These are phyloP conservation scores for Beris morrisii DNA, from an alignment of 2,888 invertebrate genomes.

Conservation along the genomic window DNA sequence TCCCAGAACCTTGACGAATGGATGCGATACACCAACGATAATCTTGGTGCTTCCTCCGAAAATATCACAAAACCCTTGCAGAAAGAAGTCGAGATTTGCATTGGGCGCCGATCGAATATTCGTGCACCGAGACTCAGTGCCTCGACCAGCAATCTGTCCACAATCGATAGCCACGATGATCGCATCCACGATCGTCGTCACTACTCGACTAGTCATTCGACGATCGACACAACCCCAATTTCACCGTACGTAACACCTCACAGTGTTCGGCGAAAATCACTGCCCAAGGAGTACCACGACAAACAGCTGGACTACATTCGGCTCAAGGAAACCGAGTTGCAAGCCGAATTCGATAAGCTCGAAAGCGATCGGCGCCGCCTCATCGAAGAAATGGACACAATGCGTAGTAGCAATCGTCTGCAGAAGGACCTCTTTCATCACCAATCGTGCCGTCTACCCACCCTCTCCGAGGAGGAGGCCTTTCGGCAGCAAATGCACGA, in stretches of 20 bases:
- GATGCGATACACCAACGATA: constrained; percentile 50
- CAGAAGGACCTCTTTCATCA: constrained; percentile 30
- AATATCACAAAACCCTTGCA: constrained; percentile 53
- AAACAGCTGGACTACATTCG: constrained; percentile 65
- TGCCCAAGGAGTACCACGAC: constrained; percentile 57
- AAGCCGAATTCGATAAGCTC: constrained; percentile 65
- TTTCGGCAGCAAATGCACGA: constrained; percentile 81
- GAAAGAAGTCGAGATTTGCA: constrained; percentile 53
- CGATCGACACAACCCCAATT: constrained; percentile 54
- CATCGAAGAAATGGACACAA: constrained; percentile 50
- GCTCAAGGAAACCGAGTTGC: constrained; percentile 69
- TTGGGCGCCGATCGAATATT: constrained; percentile 45
- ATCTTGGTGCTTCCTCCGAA: constrained; percentile 49
- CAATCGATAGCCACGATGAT: background rate
- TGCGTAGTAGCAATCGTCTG: constrained; percentile 36
- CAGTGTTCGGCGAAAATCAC: constrained; percentile 57
- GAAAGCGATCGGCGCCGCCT: constrained; percentile 61
- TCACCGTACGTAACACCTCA: constrained; percentile 47
- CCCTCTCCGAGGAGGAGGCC: constrained; percentile 71
- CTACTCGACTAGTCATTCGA: constrained; percentile 41
- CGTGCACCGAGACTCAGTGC: constrained; percentile 46
- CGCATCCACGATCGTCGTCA: background rate
- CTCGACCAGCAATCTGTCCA: constrained; percentile 41
- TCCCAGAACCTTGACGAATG: constrained; percentile 56
- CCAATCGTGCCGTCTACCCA: constrained; percentile 50